These are phyloP conservation scores for Taeniopygia guttata DNA, from an alignment of 2,797 vertebrate genomes.

Conservation along the genomic window DNA sequence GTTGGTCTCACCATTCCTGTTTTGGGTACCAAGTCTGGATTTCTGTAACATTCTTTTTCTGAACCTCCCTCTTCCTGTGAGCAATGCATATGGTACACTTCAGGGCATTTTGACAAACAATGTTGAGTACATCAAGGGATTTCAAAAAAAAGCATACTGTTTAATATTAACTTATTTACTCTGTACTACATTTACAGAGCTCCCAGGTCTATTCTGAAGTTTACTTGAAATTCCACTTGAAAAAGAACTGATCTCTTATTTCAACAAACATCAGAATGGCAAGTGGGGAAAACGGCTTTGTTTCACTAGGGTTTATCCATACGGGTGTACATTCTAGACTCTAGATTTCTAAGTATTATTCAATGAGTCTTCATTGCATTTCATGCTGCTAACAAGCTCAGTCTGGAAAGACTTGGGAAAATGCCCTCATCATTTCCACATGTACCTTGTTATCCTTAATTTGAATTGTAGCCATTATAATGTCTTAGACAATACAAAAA, in stretches of 20 bases:
- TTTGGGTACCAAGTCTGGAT: background rate
- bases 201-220: constrained; percentile 12
- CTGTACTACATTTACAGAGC: background rate
- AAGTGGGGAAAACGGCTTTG: constrained; percentile 46
- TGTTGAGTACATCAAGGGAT: background rate
- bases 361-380: constrained; percentile 50
- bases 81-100: background rate
- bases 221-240: constrained; percentile 52
- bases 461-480: constrained; percentile 49
- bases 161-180: constrained; percentile 37
- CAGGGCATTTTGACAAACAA: background rate
- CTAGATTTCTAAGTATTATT: constrained; percentile 67
- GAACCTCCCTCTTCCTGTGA: background rate
- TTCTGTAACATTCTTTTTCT: background rate
- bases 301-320: constrained; percentile 61
- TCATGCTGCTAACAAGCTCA: constrained; percentile 62
- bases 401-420: constrained; percentile 61
- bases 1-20: background rate
- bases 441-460: constrained; percentile 62
- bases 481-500: constrained; percentile 40
- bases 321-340: constrained; percentile 47
- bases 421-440: constrained; percentile 50
- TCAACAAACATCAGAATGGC: constrained; percentile 58
- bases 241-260: constrained; percentile 48
- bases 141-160: background rate